Evolutionary conservation across 2,888 invertebrate species (phyloP).

Genomic region (Drosophila suboccidentalis): DNA sequence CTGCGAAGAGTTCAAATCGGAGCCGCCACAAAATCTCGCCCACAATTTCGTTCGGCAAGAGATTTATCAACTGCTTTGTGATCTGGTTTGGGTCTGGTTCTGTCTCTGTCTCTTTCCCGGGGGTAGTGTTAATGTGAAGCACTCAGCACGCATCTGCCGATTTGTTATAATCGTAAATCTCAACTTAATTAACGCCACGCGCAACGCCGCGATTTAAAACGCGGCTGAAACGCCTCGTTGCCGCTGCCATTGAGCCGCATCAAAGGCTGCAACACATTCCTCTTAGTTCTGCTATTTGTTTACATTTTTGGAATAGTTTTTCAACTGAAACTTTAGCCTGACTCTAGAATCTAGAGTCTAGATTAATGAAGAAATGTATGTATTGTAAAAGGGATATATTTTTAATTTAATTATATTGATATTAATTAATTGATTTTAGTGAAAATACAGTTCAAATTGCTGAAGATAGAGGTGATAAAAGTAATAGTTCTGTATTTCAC

Average conservation of each 20-base stretch:
- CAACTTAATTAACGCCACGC: slow-evolving; percentile 78
- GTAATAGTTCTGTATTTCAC: neutral
- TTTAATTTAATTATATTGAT: neutral
- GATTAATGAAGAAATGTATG: neutral
- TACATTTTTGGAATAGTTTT: slow-evolving; percentile 17
- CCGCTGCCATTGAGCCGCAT: slow-evolving; percentile 56
- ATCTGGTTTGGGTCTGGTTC: slow-evolving; percentile 1
- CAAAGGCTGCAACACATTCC: slow-evolving; percentile 28
- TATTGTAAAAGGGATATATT: neutral
- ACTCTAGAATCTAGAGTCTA: neutral
- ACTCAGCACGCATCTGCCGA: slow-evolving; percentile 35
- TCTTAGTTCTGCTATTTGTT: slow-evolving; percentile 39
- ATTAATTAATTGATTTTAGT: neutral
- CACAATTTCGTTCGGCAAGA: slow-evolving; percentile 57
- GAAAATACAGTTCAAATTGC: neutral
- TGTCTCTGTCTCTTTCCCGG: slow-evolving; percentile 4
- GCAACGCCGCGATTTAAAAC: slow-evolving; percentile 62
- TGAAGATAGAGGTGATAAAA: neutral
- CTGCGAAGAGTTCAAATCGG: slow-evolving; percentile 21
- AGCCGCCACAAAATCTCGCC: slow-evolving; percentile 22
- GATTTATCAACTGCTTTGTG: slow-evolving; percentile 58
- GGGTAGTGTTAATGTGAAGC: slow-evolving; percentile 61
- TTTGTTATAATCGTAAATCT: slow-evolving; percentile 62
- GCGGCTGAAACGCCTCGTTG: slow-evolving; percentile 65
- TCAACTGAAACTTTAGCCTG: slow-evolving; percentile 3